Conservation (phyloP, 1,140 invertebrate species). For the Hetaerina americana region DNA sequence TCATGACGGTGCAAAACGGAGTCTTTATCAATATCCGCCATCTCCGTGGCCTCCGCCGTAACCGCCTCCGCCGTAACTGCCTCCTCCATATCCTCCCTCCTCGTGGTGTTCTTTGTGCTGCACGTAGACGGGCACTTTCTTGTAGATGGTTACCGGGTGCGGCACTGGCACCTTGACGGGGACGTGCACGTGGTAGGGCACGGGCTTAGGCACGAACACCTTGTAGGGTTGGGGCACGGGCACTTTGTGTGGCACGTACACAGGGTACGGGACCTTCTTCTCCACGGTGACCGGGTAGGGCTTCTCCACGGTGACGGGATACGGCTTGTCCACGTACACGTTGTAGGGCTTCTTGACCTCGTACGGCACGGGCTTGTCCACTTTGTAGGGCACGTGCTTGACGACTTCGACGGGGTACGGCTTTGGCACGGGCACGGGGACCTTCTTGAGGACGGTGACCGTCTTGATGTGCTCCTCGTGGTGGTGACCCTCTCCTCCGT, state of each 20-base stretch:
- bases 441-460: background rate
- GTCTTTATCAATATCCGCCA: too few species aligned
- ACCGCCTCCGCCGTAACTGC: background rate
- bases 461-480: background rate
- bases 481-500: background rate
- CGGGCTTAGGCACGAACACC: conserved; percentile 2
- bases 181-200: conserved; percentile 4
- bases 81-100: background rate
- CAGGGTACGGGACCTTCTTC: conserved; percentile 7
- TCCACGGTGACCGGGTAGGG: background rate
- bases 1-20: too few species aligned
- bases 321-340: background rate
- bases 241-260: conserved; percentile 9
- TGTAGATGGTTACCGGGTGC: background rate
- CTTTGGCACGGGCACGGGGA: background rate
- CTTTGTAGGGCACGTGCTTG: background rate
- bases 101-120: background rate
- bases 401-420: background rate
- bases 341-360: conserved; percentile 1
- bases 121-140: background rate
- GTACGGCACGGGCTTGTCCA: background rate
- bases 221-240: conserved; percentile 5
- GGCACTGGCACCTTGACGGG: conserved; percentile 7
- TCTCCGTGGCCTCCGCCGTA: too few species aligned
- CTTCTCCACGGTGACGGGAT: conserved; percentile 6